Base-by-base conservation (phyloP, 2,113 vertebrate genomes). In the Equus quagga region DNA sequence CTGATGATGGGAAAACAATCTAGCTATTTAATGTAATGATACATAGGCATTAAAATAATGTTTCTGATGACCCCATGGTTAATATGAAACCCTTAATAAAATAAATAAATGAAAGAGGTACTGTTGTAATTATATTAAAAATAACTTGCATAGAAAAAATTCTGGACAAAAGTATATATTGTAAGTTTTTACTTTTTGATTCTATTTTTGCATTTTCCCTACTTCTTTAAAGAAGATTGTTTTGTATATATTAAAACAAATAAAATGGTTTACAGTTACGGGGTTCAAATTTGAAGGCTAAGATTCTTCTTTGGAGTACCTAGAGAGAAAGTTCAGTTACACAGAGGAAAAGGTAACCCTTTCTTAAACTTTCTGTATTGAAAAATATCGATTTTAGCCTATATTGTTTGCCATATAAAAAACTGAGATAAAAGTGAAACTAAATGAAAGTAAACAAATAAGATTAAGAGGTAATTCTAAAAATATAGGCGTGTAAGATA, bases 331-430 rank as follows among this genome's bases (percentile, higher is more conserved):
- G 33, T 72, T 92, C 31, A 91, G n/a, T 10, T 69, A 73, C 23
- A 44, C 23, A 44, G 46, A 69, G 93, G 80, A 84, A 96, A 51
- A 64, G 31, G 28, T 41, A 58, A 58, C 54, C 6, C 36, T 94
- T 94, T 89, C 44, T 84, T 87, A 95, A 1, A 92, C 54, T 75
- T 73, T 85, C 76, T 69, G 7, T 89, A 70, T 69, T 91, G 64
- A 94, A 90, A 94, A 94, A 67, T 69, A 86, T 7, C 85, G 24
- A 82, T 94, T 97, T 88, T 78, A 54, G 28, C 46, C n/a, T 92
- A 44, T 58, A 67, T 65, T 72, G 44, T 72, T 87, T 96, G 76
- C 46, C 44, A 46, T 67, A 60, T 56, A 62, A 87, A 95, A 89
- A 94, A 81, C n/a, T 89, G 69, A 90, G 58, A 51, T 84, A 64